Evolutionary conservation across 2,888 invertebrate species (phyloP).

Genomic region (Therioaphis trifolii): DNA sequence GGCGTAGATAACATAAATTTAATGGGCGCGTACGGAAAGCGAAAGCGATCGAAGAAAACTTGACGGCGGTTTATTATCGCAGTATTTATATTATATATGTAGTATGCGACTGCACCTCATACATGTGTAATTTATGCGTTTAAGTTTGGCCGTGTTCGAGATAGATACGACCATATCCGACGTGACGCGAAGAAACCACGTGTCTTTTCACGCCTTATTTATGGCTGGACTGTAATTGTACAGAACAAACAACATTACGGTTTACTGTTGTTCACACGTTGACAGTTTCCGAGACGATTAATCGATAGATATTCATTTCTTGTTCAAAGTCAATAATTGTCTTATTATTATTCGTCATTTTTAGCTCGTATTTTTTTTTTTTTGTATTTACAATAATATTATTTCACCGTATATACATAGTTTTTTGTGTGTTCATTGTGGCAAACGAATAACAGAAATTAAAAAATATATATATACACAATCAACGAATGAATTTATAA

Average conservation of each 20-base stretch:
- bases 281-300: too few species aligned
- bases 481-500: too few species aligned
- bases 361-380: too few species aligned
- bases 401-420: too few species aligned
- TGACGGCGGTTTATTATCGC: conserved; percentile 24
- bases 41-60: conserved; percentile 41
- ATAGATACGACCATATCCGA: conserved; percentile 14
- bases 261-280: too few species aligned
- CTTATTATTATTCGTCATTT: too few species aligned
- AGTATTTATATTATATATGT: neutral
- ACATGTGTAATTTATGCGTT: conserved; percentile 39
- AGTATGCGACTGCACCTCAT: neutral
- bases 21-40: neutral
- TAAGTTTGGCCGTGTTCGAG: conserved; percentile 22
- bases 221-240: neutral
- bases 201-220: neutral
- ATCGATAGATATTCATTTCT: too few species aligned
- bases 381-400: too few species aligned
- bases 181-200: conserved; percentile 1
- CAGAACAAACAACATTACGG: neutral
- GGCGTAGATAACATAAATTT: neutral
- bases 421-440: too few species aligned
- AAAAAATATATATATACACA: too few species aligned
- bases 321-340: too few species aligned
- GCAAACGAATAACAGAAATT: too few species aligned